Conservation (phyloP, 2,888 invertebrate species). For the Eristalis intricaria region DNA sequence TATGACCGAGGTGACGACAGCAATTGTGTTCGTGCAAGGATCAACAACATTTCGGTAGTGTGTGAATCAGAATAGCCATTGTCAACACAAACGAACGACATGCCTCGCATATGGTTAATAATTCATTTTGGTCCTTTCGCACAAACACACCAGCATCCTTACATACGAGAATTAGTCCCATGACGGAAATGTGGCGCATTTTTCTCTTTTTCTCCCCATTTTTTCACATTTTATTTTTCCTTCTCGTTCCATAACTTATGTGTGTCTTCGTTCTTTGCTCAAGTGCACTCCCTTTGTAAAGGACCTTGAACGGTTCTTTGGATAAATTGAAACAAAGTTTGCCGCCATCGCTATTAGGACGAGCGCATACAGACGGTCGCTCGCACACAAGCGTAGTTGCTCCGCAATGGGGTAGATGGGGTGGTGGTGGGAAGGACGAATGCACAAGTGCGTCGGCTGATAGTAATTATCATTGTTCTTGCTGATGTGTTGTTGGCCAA, state of each 20-base stretch:
- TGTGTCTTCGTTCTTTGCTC: constrained; percentile 35
- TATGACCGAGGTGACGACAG: not conserved
- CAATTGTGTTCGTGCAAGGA: not conserved
- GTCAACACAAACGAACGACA: not conserved
- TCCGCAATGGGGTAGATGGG: not conserved
- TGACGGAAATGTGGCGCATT: constrained; percentile 11
- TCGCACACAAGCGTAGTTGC: not conserved
- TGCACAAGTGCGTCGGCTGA: not conserved
- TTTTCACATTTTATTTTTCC: not conserved
- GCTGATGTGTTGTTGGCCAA: not conserved
- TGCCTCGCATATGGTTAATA: not conserved
- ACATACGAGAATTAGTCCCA: not conserved
- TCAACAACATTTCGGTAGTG: constrained; percentile 11
- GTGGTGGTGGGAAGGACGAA: not conserved
- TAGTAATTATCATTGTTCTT: constrained; percentile 1
- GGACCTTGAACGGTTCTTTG: constrained; percentile 64
- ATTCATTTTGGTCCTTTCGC: not conserved
- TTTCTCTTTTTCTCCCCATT: too few relatives aligned
- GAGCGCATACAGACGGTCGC: not conserved
- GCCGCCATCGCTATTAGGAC: constrained; percentile 16
- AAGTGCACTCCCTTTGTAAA: constrained; percentile 63
- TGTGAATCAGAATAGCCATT: constrained; percentile 34
- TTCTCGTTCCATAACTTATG: not conserved
- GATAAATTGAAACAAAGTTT: constrained; percentile 49
- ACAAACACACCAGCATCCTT: not conserved